Base-by-base conservation (phyloP, 2,888 invertebrate species). In the Petrolisthes cinctipes region DNA sequence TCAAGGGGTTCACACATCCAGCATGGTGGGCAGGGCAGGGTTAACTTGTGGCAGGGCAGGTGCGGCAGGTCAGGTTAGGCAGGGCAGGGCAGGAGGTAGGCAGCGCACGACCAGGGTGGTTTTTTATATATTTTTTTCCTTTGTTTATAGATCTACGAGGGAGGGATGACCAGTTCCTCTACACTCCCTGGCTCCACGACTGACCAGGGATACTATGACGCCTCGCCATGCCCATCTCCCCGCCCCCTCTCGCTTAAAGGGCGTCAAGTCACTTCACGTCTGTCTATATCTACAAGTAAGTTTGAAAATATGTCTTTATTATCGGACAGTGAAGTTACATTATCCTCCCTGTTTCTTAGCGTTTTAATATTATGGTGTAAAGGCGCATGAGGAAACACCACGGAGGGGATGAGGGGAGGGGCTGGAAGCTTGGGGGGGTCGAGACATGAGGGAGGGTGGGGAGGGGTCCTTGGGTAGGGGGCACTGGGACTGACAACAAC, bases 21-120 rank as follows among this genome's bases (percentile, higher is more conserved):
- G 78, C 56, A 54, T 53, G 54, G 53, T 53, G 78, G 78, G 54
- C 54, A 53, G 78, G 78, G 78, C 78, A 54, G 78, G 78, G 54
- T 78, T n/a, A 54, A 56, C 57, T 56, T 23, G 80, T 23, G 80
- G 51, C 20, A 20, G 80, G 79, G 80, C 51, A 23, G 51, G 56
- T 82, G 82, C 66, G 82, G 82, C 71, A 61, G 23, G 51, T n/a
- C 51, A 51, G 66, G 82, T 37, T 37, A 37, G 82, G 81, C 37
- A 23, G 20, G 61, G 80, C n/a, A 37, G 73, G 82, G 82, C 53
- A 61, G 82, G 54, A 73, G 71, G 54, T 23, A 71, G 71, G 20
- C 54, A 56, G 71, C 71, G 73, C 53, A 23, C 54, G 76, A 51
- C 76, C 61, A 61, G 20, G 76, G 23, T 51, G 76, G 14, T 23